Evolutionary conservation across 2,797 vertebrate species (phyloP).

Genomic region (Anabas testudineus): DNA sequence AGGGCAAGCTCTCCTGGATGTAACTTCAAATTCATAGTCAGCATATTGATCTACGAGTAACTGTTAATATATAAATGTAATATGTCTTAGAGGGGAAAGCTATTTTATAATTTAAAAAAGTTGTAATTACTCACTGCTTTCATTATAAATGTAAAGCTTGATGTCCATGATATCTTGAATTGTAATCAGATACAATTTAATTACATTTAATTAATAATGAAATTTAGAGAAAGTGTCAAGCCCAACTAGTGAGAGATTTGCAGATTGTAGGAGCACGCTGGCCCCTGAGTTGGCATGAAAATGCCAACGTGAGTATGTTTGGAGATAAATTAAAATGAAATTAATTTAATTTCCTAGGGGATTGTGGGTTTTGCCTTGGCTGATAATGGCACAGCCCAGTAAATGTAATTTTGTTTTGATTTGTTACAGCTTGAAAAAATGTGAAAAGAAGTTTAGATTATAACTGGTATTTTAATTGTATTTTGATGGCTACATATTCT

Average conservation of each 20-base stretch:
- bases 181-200: neutral
- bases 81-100: neutral
- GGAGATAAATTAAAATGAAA: neutral
- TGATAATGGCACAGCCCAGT: neutral
- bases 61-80: too few relatives aligned
- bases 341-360: neutral
- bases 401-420: neutral
- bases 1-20: neutral
- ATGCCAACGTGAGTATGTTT: neutral
- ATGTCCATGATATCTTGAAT: neutral
- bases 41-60: neutral
- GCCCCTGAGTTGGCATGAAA: neutral
- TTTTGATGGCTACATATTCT: neutral
- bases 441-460: neutral
- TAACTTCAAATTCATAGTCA: neutral
- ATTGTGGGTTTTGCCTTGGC: neutral
- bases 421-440: neutral
- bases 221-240: neutral
- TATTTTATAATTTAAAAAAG: neutral
- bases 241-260: neutral
- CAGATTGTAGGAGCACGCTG: neutral
- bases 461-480: neutral
- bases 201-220: neutral
- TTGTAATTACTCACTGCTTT: neutral
- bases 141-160: slow-evolving; percentile 1